A percentile compares a stretch with the other conserved stretches of the same genome.
Evolutionary conservation across 2,113 vertebrate genomes (phyloP).

Genomic region (Azemiops feae): DNA sequence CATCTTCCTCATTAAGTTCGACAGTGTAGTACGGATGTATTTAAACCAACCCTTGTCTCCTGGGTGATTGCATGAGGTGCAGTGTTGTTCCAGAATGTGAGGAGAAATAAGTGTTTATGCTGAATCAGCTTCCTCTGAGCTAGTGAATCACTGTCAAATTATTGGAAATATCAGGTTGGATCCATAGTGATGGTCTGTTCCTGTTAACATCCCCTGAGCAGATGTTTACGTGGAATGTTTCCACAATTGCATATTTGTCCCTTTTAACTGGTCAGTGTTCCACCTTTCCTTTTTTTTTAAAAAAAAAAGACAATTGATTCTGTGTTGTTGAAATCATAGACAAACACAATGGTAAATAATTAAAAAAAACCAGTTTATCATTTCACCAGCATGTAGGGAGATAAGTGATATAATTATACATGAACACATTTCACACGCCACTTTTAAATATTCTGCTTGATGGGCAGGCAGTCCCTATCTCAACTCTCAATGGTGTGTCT

Average conservation of each 20-base stretch:
- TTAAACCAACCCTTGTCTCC: not conserved
- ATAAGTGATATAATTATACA: not conserved
- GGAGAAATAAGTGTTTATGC: not conserved
- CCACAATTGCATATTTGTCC: not conserved
- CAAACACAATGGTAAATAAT: not conserved
- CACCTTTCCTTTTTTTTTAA: no score
- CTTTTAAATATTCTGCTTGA: not conserved
- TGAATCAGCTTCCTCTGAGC: not conserved
- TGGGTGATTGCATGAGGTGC: not conserved
- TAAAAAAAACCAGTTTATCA: not conserved
- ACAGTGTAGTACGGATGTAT: conserved; percentile 3
- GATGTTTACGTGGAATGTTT: not conserved
- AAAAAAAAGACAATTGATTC: not conserved
- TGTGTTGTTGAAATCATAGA: not conserved
- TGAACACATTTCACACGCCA: not conserved
- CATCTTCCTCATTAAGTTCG: not conserved
- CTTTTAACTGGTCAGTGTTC: not conserved
- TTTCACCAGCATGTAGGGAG: not conserved
- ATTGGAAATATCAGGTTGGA: not conserved
- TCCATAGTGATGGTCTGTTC: not conserved
- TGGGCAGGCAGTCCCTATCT: not conserved
- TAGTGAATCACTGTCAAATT: no score
- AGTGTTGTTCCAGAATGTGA: not conserved
- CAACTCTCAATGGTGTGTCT: not conserved
- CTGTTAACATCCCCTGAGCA: not conserved